A percentile compares a stretch with the other conserved stretches of the same genome.
These are phyloP conservation scores for Ambastaia sidthimunki DNA, from an alignment of 2,797 vertebrate species.

Conservation along the genomic window DNA sequence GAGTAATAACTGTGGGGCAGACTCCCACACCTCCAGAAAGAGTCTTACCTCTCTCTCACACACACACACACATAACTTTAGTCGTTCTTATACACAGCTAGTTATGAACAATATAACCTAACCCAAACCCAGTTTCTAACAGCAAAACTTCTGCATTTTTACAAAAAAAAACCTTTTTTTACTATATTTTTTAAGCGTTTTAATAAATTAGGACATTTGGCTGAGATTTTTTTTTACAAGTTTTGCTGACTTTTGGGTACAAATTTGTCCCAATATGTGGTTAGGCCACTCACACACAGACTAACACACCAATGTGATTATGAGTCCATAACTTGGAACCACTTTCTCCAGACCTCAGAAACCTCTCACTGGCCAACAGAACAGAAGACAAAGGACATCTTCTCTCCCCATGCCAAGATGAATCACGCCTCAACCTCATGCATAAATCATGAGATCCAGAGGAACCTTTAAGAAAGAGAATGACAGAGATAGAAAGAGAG, in stretches of 20 bases:
- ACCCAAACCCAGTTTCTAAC: too few species aligned
- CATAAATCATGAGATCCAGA: constrained; percentile 85
- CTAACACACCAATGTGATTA: background rate
- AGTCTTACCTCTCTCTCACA: background rate
- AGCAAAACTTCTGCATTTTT: too few species aligned
- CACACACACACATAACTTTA: background rate
- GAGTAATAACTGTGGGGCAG: constrained; percentile 75
- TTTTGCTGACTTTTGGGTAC: too few species aligned
- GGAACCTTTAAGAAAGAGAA: constrained; percentile 81
- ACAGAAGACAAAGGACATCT: constrained; percentile 77
- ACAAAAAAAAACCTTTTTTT: too few species aligned
- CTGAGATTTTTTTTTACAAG: too few species aligned
- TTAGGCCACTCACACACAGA: background rate
- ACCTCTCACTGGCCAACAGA: constrained; percentile 64
- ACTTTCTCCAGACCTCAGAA: constrained; percentile 43
- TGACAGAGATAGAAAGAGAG: constrained; percentile 72
- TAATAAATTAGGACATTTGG: too few species aligned
- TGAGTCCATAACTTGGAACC: constrained; percentile 34
- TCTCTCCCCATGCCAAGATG: constrained; percentile 78
- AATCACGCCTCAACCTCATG: constrained; percentile 79
- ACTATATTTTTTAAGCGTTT: too few species aligned
- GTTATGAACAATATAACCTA: too few species aligned
- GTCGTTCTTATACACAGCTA: background rate
- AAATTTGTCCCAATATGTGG: too few species aligned
- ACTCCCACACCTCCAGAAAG: constrained; percentile 34